Evolutionary conservation across 2,888 invertebrate genomes (phyloP).

Genomic region (Matsumyia berberina): DNA sequence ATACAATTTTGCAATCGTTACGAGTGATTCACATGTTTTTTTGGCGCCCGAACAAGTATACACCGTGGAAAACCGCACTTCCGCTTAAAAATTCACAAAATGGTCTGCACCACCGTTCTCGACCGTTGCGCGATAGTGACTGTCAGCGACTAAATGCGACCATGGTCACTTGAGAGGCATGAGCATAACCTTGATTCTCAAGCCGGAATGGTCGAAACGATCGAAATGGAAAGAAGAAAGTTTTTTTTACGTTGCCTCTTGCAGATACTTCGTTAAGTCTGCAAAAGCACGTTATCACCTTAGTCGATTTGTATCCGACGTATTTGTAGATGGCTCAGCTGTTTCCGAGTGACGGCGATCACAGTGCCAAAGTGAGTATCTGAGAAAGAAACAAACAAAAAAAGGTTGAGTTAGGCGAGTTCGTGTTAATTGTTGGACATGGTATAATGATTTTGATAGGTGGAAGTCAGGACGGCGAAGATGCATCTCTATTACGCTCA

Average conservation of each 20-base stretch:
- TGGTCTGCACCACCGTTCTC: slow-evolving; percentile 7
- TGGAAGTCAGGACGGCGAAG: slow-evolving; percentile 23
- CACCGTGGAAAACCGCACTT: slow-evolving; percentile 15
- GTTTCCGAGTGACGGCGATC: slow-evolving; percentile 25
- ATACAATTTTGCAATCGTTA: background rate
- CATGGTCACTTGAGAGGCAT: slow-evolving; percentile 50
- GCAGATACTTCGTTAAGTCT: slow-evolving; percentile 74
- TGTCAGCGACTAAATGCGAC: slow-evolving; percentile 62
- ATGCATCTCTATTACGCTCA: slow-evolving; percentile 62
- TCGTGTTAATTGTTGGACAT: slow-evolving; percentile 16
- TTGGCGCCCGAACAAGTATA: slow-evolving; percentile 34
- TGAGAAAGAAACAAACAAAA: slow-evolving; percentile 32
- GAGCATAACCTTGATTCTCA: slow-evolving; percentile 44
- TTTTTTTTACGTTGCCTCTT: slow-evolving; percentile 25
- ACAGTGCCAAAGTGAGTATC: slow-evolving; percentile 15
- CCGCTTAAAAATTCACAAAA: slow-evolving; percentile 11
- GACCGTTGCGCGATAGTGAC: slow-evolving; percentile 48
- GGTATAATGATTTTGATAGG: slow-evolving; percentile 38
- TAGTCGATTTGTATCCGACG: slow-evolving; percentile 27
- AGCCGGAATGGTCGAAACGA: slow-evolving; percentile 50
- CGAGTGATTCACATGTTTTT: slow-evolving; percentile 34
- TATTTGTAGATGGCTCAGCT: slow-evolving; percentile 42
- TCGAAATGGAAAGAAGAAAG: slow-evolving; percentile 69
- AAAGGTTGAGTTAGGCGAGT: background rate
- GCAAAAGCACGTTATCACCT: slow-evolving; percentile 67